Evolutionary conservation across 2,113 vertebrate species (phyloP).

Genomic region (Xenopus laevis): DNA sequence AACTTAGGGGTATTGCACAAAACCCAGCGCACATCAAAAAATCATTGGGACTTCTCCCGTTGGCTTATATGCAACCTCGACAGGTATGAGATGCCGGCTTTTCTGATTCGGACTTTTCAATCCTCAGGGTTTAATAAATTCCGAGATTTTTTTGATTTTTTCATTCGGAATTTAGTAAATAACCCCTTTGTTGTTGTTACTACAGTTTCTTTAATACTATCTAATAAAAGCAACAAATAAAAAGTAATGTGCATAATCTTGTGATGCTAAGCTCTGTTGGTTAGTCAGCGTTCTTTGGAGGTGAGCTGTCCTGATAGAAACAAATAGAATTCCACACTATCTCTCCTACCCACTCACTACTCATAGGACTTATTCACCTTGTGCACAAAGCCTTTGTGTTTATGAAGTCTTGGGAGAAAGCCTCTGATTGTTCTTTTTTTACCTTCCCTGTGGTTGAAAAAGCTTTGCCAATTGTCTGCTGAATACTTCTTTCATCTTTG

Average conservation of each 20-base stretch:
- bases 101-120: too few species aligned
- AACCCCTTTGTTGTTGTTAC: too few species aligned
- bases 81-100: too few species aligned
- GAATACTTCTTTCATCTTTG: conserved; percentile 41
- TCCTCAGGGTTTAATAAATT: too few species aligned
- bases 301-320: conserved; percentile 11
- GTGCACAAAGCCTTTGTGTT: conserved; percentile 27
- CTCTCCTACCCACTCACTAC: conserved; percentile 36
- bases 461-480: conserved; percentile 28
- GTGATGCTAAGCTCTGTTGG: conserved; percentile 17
- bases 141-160: too few species aligned
- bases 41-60: too few species aligned
- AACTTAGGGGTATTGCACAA: too few species aligned
- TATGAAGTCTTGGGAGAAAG: conserved; percentile 27
- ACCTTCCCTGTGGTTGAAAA: conserved; percentile 16
- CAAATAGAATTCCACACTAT: conserved; percentile 22
- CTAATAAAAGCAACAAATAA: conserved; percentile 2
- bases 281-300: conserved; percentile 13
- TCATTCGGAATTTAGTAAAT: too few species aligned
- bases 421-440: conserved; percentile 37
- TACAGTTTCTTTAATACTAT: not conserved
- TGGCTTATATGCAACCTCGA: too few species aligned
- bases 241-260: not conserved
- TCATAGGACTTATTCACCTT: conserved; percentile 35
- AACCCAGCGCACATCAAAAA: too few species aligned